Evolutionary conservation across 1,140 invertebrate genomes (phyloP).

Genomic region (Camponotus vicinus): DNA sequence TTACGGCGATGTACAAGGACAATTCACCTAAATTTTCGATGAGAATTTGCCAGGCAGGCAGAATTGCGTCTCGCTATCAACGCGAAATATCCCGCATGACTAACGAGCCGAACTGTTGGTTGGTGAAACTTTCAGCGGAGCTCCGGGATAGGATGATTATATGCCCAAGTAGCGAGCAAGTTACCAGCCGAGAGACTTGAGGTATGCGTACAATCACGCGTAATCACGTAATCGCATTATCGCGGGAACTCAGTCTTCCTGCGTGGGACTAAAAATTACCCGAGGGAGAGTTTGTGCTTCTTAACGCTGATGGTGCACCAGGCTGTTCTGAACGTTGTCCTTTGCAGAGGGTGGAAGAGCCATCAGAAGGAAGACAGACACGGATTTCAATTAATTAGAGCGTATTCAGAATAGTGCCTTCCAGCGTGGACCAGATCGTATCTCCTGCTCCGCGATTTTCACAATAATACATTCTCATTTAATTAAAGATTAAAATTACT

Average conservation of each 20-base stretch:
- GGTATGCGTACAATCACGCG: slow-evolving; percentile 26
- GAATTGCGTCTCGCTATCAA: neutral
- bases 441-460: neutral
- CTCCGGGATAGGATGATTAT: slow-evolving; percentile 27
- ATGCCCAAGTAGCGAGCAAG: neutral
- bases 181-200: neutral
- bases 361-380: no score
- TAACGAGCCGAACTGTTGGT: slow-evolving; percentile 20
- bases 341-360: neutral
- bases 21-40: slow-evolving; percentile 21
- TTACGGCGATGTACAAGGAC: neutral
- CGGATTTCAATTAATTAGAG: slow-evolving; percentile 34
- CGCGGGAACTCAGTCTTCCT: neutral
- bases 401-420: neutral
- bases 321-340: neutral
- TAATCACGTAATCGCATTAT: slow-evolving; percentile 53
- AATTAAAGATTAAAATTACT: neutral
- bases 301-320: neutral
- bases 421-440: no score
- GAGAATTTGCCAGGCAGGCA: neutral
- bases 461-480: slow-evolving; percentile 7
- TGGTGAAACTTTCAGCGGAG: slow-evolving; percentile 27
- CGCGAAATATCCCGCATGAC: slow-evolving; percentile 30
- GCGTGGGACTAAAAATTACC: slow-evolving; percentile 11
- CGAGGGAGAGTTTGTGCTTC: neutral